These are phyloP conservation scores for Nomada fucata DNA, from an alignment of 2,888 invertebrate genomes.

Conservation along the genomic window DNA sequence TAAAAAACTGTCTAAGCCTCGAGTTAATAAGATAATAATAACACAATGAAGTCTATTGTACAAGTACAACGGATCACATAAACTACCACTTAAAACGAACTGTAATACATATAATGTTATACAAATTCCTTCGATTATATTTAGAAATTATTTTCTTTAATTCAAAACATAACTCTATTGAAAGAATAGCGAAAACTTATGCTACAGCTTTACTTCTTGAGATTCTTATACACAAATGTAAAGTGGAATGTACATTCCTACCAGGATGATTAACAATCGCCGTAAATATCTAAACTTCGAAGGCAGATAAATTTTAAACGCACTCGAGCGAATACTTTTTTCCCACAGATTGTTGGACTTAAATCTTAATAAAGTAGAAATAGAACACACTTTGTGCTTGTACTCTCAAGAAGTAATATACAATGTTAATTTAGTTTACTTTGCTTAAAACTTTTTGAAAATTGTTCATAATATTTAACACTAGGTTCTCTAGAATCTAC, in stretches of 20 bases:
- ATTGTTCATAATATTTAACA: slow-evolving; percentile 28
- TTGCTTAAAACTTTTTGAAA: slow-evolving; percentile 63
- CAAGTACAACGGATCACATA: slow-evolving; percentile 47
- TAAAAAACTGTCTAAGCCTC: slow-evolving; percentile 59
- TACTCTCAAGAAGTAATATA: slow-evolving; percentile 60
- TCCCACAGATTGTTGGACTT: slow-evolving; percentile 27
- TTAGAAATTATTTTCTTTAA: slow-evolving; percentile 31
- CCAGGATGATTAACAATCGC: slow-evolving; percentile 38
- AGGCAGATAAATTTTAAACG: slow-evolving; percentile 17
- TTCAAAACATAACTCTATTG: slow-evolving; percentile 28
- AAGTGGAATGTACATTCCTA: slow-evolving; percentile 52
- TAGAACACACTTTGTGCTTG: slow-evolving; percentile 65
- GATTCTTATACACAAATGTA: slow-evolving; percentile 47
- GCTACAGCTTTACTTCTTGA: slow-evolving; percentile 57
- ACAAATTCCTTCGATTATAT: slow-evolving; percentile 60
- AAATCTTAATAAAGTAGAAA: slow-evolving; percentile 57
- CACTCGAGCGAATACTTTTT: slow-evolving; percentile 21
- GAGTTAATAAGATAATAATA: slow-evolving; percentile 44
- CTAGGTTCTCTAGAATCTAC: slow-evolving; percentile 18
- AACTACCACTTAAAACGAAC: slow-evolving; percentile 40
- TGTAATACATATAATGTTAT: slow-evolving; percentile 44
- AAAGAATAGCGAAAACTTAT: slow-evolving; percentile 40
- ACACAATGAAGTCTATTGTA: slow-evolving; percentile 39
- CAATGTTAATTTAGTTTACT: slow-evolving; percentile 35
- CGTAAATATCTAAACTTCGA: slow-evolving; percentile 39